phyloP scores from a whole-genome alignment of 2,888 invertebrate genomes.

The Pachydiplax longipennis region DNA sequence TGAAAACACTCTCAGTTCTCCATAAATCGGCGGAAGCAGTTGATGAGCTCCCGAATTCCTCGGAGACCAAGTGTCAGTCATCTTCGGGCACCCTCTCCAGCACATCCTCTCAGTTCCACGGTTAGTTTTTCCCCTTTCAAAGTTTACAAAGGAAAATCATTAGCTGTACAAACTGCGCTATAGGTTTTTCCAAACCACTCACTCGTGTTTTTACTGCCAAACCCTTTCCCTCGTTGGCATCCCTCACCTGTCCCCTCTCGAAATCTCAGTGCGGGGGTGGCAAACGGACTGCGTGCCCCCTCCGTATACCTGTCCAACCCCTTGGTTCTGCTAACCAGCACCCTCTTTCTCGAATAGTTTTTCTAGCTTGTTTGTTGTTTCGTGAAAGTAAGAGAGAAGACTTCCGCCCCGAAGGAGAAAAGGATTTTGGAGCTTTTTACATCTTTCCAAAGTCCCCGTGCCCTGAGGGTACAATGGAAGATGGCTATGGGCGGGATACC shows the following conservation, averaged over 20 bases:
- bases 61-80: not conserved
- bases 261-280: not conserved
- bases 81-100: not conserved
- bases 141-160: constrained; percentile 4
- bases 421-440: constrained; percentile 25
- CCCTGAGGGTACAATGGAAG: not conserved
- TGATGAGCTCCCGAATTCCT: not conserved
- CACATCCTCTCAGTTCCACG: not conserved
- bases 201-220: constrained; percentile 24
- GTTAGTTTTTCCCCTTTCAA: not conserved
- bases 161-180: constrained; percentile 37
- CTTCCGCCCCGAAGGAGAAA: constrained; percentile 17
- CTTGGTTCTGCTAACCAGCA: not conserved
- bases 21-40: not conserved
- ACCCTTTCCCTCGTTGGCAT: not conserved
- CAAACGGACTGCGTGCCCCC: not conserved
- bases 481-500: constrained; percentile 9
- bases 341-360: not conserved
- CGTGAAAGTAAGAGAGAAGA: constrained; percentile 8
- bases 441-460: not conserved
- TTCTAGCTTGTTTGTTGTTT: constrained; percentile 7
- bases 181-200: constrained; percentile 28
- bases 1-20: not conserved
- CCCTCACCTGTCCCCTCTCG: not conserved
- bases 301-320: not conserved